Base-by-base conservation (phyloP, 2,888 invertebrate species). In the Cerceris rybyensis region DNA sequence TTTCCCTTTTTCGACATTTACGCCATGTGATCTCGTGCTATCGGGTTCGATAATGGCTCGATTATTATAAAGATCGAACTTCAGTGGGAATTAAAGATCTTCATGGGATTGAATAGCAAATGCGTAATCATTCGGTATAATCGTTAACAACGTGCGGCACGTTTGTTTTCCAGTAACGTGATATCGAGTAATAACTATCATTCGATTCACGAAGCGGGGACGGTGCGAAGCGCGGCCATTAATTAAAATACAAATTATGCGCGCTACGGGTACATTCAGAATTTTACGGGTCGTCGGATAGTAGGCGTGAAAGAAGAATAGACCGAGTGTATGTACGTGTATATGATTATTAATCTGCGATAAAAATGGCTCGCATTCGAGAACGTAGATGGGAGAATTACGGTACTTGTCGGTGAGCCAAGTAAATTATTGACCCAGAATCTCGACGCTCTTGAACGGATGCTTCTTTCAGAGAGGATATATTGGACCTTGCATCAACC, bases 401-500 rank as follows among this genome's bases (percentile, higher is more conserved):
- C 69, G 52, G 64, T 57, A 57, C 42, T 60, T 8, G 54, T 14
- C 52, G 52, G 58, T 46, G 49, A 46, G 9, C 49, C 9, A 46
- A 17, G 52, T 52, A 49, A 73, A 69, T 73, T 67, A 66, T 77
- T 74, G 74, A 67, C 66, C 75, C 49, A 78, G 77, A 70, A 74
- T 61, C 61, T 14, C 28, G 43, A 6, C 17, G 57, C 54, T 55
- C 41, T 39, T 43, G 59, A 50, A 42, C 59, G 55, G 28, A 9
- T 42, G 16, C 68, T 70, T 58, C 52, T 13, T 50, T 50, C 65
- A 16, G 9, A 14, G 60, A 54, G 58, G 66, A 52, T 57, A 76
- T 49, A 57, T 75, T 43, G 69, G 39, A 54, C 43, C 28, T 55
- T 60, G 61, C 65, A 70, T 72, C 75, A 14, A 43, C 50, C 61